phyloP scores from a whole-genome alignment of 2,113 vertebrate genomes.

The Brachyistius frenatus region DNA sequence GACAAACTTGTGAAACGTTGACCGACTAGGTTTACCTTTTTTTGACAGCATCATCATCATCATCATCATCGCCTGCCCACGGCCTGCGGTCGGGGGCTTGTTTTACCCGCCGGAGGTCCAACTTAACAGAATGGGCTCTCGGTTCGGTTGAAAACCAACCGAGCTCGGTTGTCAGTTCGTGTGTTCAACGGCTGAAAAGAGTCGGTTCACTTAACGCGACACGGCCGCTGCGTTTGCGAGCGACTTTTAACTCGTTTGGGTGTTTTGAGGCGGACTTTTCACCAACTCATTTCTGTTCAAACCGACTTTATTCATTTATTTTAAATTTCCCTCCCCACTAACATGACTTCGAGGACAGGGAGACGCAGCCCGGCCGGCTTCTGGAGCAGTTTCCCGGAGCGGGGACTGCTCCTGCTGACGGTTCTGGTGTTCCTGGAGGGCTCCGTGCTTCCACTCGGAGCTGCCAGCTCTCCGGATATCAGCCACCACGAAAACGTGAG shows the following conservation, averaged over 20 bases:
- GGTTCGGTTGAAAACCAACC: too few species aligned
- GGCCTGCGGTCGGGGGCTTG: too few species aligned
- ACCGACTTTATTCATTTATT: background rate
- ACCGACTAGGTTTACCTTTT: background rate
- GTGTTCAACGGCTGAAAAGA: too few species aligned
- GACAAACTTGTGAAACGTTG: conserved; percentile 37
- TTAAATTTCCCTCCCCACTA: background rate
- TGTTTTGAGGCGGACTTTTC: background rate
- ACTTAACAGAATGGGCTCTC: too few species aligned
- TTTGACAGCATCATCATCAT: too few species aligned
- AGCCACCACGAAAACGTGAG: fast-evolving
- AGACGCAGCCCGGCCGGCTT: background rate
- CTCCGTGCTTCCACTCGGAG: conserved; percentile 58
- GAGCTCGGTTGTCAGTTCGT: too few species aligned
- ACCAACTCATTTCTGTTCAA: background rate
- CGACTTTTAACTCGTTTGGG: conserved; percentile 19
- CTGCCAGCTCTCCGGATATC: conserved; percentile 66
- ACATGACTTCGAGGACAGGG: conserved; percentile 45
- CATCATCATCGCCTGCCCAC: too few species aligned
- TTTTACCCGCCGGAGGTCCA: too few species aligned
- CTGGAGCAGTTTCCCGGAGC: conserved; percentile 21
- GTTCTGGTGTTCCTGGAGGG: conserved; percentile 65
- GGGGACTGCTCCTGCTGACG: conserved; percentile 62
- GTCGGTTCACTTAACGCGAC: background rate
- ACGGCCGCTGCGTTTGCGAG: background rate